phyloP scores from a whole-genome alignment of 2,888 invertebrate species.

The Bugulina stolonifera region DNA sequence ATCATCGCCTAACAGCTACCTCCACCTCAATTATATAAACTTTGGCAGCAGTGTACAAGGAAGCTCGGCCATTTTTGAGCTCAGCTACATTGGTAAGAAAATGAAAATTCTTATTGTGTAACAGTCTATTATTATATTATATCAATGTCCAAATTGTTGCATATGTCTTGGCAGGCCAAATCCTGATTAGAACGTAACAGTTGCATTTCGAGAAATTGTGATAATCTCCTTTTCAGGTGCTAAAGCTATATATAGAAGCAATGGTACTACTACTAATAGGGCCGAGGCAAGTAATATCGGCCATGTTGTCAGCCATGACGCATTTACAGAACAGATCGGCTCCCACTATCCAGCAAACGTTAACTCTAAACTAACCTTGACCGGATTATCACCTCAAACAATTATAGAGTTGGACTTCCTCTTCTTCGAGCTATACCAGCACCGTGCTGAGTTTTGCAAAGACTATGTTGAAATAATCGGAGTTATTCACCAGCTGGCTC shows the following conservation, averaged over 20 bases:
- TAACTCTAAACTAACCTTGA: neutral
- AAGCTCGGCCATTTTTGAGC: neutral
- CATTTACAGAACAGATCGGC: neutral
- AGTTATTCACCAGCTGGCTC: neutral
- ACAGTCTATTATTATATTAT: neutral
- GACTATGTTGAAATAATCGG: neutral
- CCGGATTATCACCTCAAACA: neutral
- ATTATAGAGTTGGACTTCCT: neutral
- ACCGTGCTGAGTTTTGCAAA: neutral
- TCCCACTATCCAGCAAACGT: neutral
- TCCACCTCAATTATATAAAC: neutral
- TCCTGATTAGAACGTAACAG: too few relatives aligned
- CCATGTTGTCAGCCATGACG: slow-evolving; percentile 13
- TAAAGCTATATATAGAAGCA: neutral
- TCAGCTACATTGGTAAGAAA: neutral
- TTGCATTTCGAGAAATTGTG: too few relatives aligned
- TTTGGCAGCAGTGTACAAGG: neutral
- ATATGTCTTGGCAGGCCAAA: too few relatives aligned
- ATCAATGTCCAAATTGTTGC: too few relatives aligned
- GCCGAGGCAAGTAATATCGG: slow-evolving; percentile 3
- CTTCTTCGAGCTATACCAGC: neutral
- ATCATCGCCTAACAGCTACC: neutral
- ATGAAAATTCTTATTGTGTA: neutral
- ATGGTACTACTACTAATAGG: neutral
- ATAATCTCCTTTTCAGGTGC: neutral